Base-by-base conservation (phyloP, 30 jellyfish, hydroid and myxozoan genomes). In the Hydra vulgaris region DNA sequence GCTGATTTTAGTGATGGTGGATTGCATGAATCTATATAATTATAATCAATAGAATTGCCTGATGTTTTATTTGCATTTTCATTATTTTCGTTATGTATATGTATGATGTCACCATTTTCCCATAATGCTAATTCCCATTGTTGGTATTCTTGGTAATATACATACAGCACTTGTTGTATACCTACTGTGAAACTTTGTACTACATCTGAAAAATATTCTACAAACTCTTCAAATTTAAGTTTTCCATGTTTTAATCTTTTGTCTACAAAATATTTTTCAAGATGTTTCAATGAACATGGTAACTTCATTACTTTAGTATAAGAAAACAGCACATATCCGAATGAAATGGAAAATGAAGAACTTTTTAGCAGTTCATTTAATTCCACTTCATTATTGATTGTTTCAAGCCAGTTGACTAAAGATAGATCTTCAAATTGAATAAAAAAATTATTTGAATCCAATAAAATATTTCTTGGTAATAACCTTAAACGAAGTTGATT, bases 61-160 rank as follows among this genome's bases (percentile, higher is more conserved):
- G n/a, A n/a, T n/a, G n/a, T n/a, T n/a, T n/a, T n/a, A n/a, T n/a
- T n/a, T n/a, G n/a, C n/a, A n/a, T n/a, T n/a, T n/a, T n/a, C n/a
- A n/a, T n/a, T n/a, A n/a, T n/a, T n/a, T n/a, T n/a, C n/a, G n/a
- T n/a, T n/a, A n/a, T n/a, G n/a, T n/a, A n/a, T n/a, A n/a, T n/a
- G n/a, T n/a, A n/a, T n/a, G n/a, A n/a, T n/a, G n/a, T n/a, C n/a
- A n/a, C 72, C 16, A 7, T 22, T 73, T 18, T 25, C 12, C 53
- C 27, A 18, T 22, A 80, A 24, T 17, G 27, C 25, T 12, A 80
- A 61, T 26, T 80, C 87, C 87, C 87, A 80, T 27, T 70, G 53
- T 7, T 80, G 74, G 53, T 17, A 70, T 21, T 54, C 26, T 15
- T 8, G 70, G 72, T 80, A 80, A 70, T 70, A 70, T 1, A 24